Percentiles rank a stretch among this genome's conserved stretches.
Conservation (phyloP, 1,140 invertebrate species). For the Coelopa frigida region DNA sequence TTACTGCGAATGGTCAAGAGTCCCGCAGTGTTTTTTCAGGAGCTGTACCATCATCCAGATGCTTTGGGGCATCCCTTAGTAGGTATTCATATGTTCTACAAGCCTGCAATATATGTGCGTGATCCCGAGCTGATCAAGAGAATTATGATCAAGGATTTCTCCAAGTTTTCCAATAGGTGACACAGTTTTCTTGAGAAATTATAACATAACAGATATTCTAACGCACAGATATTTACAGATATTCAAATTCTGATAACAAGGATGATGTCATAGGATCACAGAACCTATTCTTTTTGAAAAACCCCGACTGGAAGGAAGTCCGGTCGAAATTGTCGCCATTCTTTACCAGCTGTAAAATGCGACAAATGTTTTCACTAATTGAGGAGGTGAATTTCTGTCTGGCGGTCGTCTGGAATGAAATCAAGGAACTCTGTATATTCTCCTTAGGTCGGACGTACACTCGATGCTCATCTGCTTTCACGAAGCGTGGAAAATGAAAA, state of each 20-base stretch:
- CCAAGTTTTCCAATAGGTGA: constrained; percentile 33
- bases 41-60: constrained; percentile 30
- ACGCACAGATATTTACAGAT: constrained; percentile 30
- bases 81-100: constrained; percentile 43
- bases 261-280: constrained; percentile 23
- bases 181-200: too few species aligned
- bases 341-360: constrained; percentile 51
- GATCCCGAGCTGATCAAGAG: constrained; percentile 48
- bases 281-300: constrained; percentile 32
- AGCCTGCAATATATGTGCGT: constrained; percentile 46
- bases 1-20: constrained; percentile 23
- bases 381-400: constrained; percentile 22
- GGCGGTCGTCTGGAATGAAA: too few species aligned
- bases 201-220: too few species aligned
- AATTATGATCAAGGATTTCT: constrained; percentile 48
- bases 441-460: constrained; percentile 20
- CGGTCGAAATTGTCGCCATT: constrained; percentile 49
- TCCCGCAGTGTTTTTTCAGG: constrained; percentile 24
- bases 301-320: constrained; percentile 47
- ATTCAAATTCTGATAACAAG: constrained; percentile 21
- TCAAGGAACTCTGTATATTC: background rate
- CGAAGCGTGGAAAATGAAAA: constrained; percentile 15
- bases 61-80: constrained; percentile 30
- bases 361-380: constrained; percentile 50
- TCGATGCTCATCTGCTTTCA: constrained; percentile 16